A percentile compares a stretch with the other conserved stretches of the same genome.
phyloP scores from a whole-genome alignment of 2,888 invertebrate genomes.

The Drosophila austrosaltans region DNA sequence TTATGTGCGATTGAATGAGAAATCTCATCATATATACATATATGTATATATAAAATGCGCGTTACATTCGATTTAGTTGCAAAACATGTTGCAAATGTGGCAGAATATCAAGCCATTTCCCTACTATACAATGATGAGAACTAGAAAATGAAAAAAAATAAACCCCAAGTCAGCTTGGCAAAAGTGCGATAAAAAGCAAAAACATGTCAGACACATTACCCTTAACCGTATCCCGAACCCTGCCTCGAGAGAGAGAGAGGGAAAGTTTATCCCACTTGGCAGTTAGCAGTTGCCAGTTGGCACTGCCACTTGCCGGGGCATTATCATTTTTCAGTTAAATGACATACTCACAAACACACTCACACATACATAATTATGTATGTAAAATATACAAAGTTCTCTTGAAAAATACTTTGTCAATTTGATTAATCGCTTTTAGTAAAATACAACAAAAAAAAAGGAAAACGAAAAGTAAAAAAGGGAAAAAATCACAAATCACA shows the following conservation, averaged over 20 bases:
- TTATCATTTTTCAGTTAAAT: conserved; percentile 47
- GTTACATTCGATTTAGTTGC: conserved; percentile 12
- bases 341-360: conserved; percentile 14
- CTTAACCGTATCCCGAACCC: not conserved
- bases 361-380: conserved; percentile 43
- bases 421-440: conserved; percentile 67
- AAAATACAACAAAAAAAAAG: conserved; percentile 24
- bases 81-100: conserved; percentile 20
- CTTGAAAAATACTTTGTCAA: conserved; percentile 66
- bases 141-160: not conserved
- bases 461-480: conserved; percentile 31
- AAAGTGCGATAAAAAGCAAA: conserved; percentile 48
- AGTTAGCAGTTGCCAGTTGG: conserved; percentile 32
- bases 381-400: conserved; percentile 52
- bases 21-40: conserved; percentile 5
- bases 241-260: not conserved
- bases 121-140: not conserved
- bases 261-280: conserved; percentile 35
- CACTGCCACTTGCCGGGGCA: conserved; percentile 18
- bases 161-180: conserved; percentile 22
- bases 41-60: not conserved
- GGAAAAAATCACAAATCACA: conserved; percentile 76
- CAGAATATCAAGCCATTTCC: conserved; percentile 23
- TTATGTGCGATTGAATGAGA: conserved; percentile 24
- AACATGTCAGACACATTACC: conserved; percentile 34